Conservation (phyloP, 1,140 invertebrate genomes). For the Tetragnatha versicolor region DNA sequence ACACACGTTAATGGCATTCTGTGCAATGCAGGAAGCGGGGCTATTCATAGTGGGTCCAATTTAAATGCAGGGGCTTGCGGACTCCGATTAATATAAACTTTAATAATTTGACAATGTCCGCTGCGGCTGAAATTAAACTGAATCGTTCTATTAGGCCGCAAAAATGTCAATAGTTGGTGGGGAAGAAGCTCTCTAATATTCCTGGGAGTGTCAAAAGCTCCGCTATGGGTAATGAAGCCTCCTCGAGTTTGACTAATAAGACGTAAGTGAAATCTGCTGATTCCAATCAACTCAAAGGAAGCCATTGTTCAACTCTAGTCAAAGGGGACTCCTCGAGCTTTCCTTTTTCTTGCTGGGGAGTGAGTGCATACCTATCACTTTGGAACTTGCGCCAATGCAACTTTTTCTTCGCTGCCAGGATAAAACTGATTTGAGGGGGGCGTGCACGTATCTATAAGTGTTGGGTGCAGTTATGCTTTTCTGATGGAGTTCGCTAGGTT, state of each 20-base stretch:
- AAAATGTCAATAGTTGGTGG: constrained; percentile 20
- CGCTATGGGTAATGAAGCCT: neutral
- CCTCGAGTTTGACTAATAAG: constrained; percentile 1
- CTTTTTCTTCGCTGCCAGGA: no score
- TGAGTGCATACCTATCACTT: no score
- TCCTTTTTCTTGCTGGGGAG: no score
- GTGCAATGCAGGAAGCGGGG: constrained; percentile 24
- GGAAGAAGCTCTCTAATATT: neutral
- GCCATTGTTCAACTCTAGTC: no score
- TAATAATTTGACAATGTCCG: constrained; percentile 48
- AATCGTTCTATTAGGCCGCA: constrained; percentile 21
- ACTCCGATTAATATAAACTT: constrained; percentile 53
- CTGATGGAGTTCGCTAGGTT: no score
- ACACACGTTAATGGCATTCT: constrained; percentile 51
- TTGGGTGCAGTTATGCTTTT: no score
- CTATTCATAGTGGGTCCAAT: constrained; percentile 48
- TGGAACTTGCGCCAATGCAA: no score
- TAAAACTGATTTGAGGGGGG: no score
- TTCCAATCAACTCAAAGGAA: neutral
- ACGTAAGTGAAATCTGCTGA: neutral
- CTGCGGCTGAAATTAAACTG: constrained; percentile 28
- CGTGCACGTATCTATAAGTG: no score
- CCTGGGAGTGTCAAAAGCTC: constrained; percentile 3
- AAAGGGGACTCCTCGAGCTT: no score
- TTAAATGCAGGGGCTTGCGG: constrained; percentile 40